Conservation (phyloP, 2,888 invertebrate species). For the Phengaris alcon region DNA sequence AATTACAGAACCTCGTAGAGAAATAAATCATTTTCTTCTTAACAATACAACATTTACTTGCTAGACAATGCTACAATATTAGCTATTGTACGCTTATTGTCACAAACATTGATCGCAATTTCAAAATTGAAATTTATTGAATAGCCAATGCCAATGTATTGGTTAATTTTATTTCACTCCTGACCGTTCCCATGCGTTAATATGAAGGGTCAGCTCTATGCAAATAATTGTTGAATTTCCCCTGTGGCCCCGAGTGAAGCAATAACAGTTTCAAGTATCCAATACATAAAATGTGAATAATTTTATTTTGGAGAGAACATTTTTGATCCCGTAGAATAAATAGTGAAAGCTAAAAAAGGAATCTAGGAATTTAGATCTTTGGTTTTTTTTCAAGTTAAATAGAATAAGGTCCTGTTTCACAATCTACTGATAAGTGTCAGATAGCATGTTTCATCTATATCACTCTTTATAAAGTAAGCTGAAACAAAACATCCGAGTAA, state of each 20-base stretch:
- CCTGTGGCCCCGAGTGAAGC: conserved; percentile 60
- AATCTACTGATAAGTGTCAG: no score
- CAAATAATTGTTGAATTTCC: conserved; percentile 70
- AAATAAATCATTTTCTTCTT: neutral
- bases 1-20: neutral
- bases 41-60: neutral
- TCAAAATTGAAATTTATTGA: conserved; percentile 11
- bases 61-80: no score
- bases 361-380: neutral
- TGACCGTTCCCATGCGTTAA: conserved; percentile 69
- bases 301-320: conserved; percentile 8
- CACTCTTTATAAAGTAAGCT: no score
- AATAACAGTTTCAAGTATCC: conserved; percentile 47
- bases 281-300: conserved; percentile 22
- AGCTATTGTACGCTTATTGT: neutral
- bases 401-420: no score
- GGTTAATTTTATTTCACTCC: conserved; percentile 27
- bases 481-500: no score
- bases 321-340: neutral
- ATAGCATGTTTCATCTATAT: no score
- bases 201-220: conserved; percentile 63
- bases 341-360: neutral
- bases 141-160: conserved; percentile 18
- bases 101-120: neutral
- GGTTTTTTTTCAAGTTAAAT: neutral